phyloP scores from a whole-genome alignment of 2,113 vertebrate species.

The Anser cygnoides region DNA sequence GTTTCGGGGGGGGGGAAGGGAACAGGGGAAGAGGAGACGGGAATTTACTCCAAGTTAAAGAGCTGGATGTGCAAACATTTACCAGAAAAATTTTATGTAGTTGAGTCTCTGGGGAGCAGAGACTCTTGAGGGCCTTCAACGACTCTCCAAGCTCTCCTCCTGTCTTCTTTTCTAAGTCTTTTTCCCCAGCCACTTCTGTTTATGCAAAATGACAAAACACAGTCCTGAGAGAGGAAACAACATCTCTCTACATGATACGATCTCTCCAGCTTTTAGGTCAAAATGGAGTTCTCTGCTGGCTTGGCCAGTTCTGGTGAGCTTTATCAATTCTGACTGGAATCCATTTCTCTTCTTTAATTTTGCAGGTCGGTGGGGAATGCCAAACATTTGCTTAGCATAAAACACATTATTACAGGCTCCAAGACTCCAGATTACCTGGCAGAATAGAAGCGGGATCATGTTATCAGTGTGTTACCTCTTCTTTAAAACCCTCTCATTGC shows the following conservation, averaged over 20 bases:
- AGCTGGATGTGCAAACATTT: not conserved
- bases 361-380: not conserved
- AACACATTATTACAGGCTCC: not conserved
- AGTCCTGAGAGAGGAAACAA: not conserved
- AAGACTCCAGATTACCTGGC: not conserved
- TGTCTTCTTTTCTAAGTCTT: not conserved
- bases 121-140: not conserved
- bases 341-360: not conserved
- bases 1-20: not conserved
- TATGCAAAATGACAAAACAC: not conserved
- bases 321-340: not conserved
- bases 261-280: not conserved
- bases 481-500: not conserved
- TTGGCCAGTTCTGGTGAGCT: not conserved
- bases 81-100: not conserved
- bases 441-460: not conserved
- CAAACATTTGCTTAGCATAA: not conserved
- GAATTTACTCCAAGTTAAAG: not conserved
- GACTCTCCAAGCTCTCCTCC: not conserved
- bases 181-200: not conserved
- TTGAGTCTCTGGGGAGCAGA: not conserved
- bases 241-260: not conserved
- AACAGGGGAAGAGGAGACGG: no score
- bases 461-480: not conserved
- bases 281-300: not conserved